Evolutionary conservation across 2,797 vertebrate species (phyloP), one percentile per base, ranked within the genome.

Genomic region (Megaceryle alcyon): DNA sequence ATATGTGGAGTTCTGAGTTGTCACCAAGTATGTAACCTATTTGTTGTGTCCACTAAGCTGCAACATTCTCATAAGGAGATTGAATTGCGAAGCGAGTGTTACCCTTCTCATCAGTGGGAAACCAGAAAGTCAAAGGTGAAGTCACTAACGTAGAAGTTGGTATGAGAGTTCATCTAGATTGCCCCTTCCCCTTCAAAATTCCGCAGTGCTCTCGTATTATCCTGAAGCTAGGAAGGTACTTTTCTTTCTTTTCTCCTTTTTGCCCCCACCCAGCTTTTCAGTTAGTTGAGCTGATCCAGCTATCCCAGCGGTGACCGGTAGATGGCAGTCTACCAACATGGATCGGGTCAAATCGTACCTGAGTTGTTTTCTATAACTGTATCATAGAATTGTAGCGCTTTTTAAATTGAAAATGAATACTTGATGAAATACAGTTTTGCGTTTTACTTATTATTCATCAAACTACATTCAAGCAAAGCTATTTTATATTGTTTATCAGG

Each of bases 381-480:
- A 0, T 11, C 4, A 12, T 1, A 6, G 41, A 14, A 3, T 14
- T 3, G 9, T 3, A 5, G 14, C 0, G 20, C 3, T 44, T 43
- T n/a, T 6, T 1, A 9, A 28, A 18, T 14, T 7, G 29, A 23
- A 25, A 63, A 10, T 10, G 0, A 33, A 4, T 56, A 11, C 29
- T 15, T 13, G 13, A 12, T 25, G 22, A 61, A 60, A 14, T 7
- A 23, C 0, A 7, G 10, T 0, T 20, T n/a, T 29, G 1, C 17
- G 6, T 53, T 44, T 53, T 10, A 12, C 8, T 21, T 39, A 51
- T 26, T 69, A 51, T n/a, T 69, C 10, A 4, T 9, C n/a, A 6
- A 75, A 10, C 20, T 26, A 13, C 23, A 9, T 37, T 79, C 4
- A 17, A 12, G 11, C 6, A 4, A 59, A 65, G 9, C 8, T n/a